Evolutionary conservation across 1,140 invertebrate genomes (phyloP), one percentile per base, ranked within the genome.

Genomic region (Apocrypta bakeri): DNA sequence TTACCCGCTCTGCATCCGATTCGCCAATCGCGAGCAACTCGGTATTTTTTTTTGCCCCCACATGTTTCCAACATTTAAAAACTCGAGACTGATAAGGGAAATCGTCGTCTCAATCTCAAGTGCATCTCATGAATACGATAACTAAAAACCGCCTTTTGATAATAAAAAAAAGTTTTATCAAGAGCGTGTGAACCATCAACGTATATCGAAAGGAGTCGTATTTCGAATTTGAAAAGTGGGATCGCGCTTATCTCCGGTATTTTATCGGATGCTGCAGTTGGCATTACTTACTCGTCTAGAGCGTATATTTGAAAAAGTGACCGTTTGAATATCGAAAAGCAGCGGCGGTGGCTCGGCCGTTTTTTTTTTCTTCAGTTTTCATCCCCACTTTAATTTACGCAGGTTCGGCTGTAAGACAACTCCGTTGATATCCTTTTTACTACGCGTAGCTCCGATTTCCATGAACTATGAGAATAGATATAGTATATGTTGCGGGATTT

Each of bases 291-390:
- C 37, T 27, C 24, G 14, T 42, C 7, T 56, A 48, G n/a, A 48
- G 68, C n/a, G 11, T 31, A 31, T 31, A 72, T 37, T 80, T 81
- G 11, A 37, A 66, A 81, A 81, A 81, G 24, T 66, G 79, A 81
- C 79, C 71, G 79, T 81, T 81, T 81, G 33, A 24, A 24, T 56
- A 61, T 72, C 66, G 42, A 7, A 37, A 11, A n/a, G 12, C 63
- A 33, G 21, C 48, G 48, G 66, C 63, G 76, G 14, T 4, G 11
- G 25, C 33, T 68, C 64, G 64, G 31, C 24, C 21, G 42, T 33
- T 72, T 80, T 61, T 72, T 40, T 66, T 1, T 72, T 40, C 48
- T 1, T 74, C 29, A 8, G 21, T 74, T 66, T 31, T 48, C 29
- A 25, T 42, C 61, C 79, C 68, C 14, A 37, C 48, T 25, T n/a